These are phyloP conservation scores for Bos taurus DNA, from an alignment of 2,113 vertebrate genomes.

Conservation along the genomic window ARS-UCD2.0 NC_037331.1:55174501-55175000, in stretches of 20 bases:
- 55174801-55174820: background rate
- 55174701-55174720: background rate
- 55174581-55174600: background rate
- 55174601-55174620: background rate
- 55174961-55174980: background rate
- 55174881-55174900: background rate
- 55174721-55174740: background rate
- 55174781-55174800: background rate
- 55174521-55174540: background rate
- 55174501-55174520: background rate
- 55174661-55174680: background rate
- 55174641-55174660: background rate
- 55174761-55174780: background rate
- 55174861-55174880: background rate
- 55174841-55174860: background rate
- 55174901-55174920: background rate
- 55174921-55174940: background rate
- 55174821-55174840: background rate
- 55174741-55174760: background rate
- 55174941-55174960: background rate
- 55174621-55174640: background rate
- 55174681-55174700: background rate
- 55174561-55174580: background rate
- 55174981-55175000: background rate
- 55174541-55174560: background rate